These are phyloP conservation scores for Podiceps cristatus DNA, from an alignment of 2,113 vertebrate species.

Conservation along the genomic window DNA sequence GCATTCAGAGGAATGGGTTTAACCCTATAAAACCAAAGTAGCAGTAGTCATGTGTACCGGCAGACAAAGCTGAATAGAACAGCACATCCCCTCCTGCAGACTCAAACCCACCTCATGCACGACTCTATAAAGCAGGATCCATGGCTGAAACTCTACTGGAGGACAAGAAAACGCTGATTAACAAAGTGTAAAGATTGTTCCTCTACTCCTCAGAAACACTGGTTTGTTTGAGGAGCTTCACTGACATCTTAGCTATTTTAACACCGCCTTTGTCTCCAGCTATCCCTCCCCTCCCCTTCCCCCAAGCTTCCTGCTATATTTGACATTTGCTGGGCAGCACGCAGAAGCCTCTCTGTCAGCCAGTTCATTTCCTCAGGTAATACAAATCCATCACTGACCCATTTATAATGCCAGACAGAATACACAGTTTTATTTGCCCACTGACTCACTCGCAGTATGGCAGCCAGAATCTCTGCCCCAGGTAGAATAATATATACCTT, in stretches of 20 bases:
- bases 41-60: not conserved
- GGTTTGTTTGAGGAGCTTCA: not conserved
- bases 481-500: not conserved
- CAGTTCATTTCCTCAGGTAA: slow-evolving; percentile 65
- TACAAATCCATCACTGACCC: slow-evolving; percentile 54
- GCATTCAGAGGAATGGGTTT: not conserved
- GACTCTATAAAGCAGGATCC: not conserved
- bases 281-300: not conserved
- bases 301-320: slow-evolving; percentile 31
- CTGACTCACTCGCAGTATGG: not conserved
- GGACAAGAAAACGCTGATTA: not conserved
- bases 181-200: not conserved
- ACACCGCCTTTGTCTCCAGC: not conserved
- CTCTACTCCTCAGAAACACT: not conserved
- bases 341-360: slow-evolving; percentile 13
- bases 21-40: not conserved
- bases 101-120: not conserved
- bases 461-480: not conserved
- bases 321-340: slow-evolving; percentile 47
- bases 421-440: slow-evolving; percentile 17
- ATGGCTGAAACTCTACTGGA: not conserved
- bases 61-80: not conserved
- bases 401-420: slow-evolving; percentile 52
- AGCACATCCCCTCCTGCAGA: not conserved
- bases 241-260: not conserved